Conservation (phyloP, 2,797 vertebrate species). For the Aselliscus stoliczkanus region DNA sequence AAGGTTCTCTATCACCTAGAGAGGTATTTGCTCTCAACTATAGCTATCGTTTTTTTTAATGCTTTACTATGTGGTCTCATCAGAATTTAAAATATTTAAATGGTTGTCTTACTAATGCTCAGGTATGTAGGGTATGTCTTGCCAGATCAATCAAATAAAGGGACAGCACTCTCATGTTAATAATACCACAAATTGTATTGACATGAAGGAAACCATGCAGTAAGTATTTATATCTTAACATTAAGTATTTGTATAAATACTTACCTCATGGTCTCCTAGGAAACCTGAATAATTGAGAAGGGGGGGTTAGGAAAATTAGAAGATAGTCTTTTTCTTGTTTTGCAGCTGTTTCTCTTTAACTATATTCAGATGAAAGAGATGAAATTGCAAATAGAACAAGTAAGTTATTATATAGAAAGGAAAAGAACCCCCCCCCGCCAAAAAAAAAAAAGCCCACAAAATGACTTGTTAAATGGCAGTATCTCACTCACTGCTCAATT, state of each 20-base stretch:
- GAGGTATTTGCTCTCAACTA: neutral
- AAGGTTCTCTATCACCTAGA: neutral
- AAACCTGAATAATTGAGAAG: too few relatives aligned
- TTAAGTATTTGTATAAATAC: too few relatives aligned
- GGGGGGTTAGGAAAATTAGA: too few relatives aligned
- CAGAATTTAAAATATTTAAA: slow-evolving; percentile 25
- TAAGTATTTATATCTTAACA: too few relatives aligned
- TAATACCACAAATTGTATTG: slow-evolving; percentile 15
- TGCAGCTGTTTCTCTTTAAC: too few relatives aligned
- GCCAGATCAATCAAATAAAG: neutral
- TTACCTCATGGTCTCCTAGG: too few relatives aligned
- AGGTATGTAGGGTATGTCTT: neutral
- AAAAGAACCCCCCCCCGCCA: too few relatives aligned
- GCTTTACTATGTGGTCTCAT: neutral
- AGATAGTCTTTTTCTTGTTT: too few relatives aligned
- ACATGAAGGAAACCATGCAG: neutral
- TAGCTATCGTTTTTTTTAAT: neutral
- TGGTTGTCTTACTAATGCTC: neutral
- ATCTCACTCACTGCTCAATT: neutral
- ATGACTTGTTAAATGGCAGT: neutral
- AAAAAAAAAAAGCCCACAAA: neutral
- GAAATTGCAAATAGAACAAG: too few relatives aligned
- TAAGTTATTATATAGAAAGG: too few relatives aligned
- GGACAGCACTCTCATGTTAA: neutral
- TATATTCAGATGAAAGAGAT: too few relatives aligned